Conservation (phyloP, 2,888 invertebrate genomes). For the Eilema depressum region DNA sequence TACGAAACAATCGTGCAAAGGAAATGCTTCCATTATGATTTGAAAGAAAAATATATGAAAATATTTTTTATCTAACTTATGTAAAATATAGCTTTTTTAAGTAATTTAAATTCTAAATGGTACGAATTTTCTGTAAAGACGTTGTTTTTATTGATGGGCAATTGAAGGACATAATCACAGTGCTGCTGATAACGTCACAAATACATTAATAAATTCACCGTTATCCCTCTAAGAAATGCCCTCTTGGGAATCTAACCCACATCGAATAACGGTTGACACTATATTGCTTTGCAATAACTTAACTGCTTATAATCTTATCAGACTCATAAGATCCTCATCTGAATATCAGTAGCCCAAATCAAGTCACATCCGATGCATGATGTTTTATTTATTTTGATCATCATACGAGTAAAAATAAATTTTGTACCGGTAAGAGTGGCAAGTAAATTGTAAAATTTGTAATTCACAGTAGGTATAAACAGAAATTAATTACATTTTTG, state of each 20-base stretch:
- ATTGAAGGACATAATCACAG: not conserved
- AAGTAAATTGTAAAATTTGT: not conserved
- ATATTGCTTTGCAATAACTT: not conserved
- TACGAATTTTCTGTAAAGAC: not conserved
- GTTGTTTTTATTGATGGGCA: not conserved
- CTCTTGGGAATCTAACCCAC: not conserved
- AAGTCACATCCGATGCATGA: not conserved
- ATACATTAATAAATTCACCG: not conserved
- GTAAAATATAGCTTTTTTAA: not conserved
- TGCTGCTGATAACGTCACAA: too few species aligned
- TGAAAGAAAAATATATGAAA: slow-evolving; percentile 15
- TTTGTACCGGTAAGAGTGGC: not conserved
- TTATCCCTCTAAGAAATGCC: not conserved
- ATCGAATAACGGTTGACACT: not conserved
- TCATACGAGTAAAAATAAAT: not conserved
- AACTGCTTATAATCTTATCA: not conserved
- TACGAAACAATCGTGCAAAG: slow-evolving; percentile 48
- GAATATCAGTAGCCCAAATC: not conserved
- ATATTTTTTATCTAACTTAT: not conserved
- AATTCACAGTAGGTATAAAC: not conserved
- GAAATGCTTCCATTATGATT: slow-evolving; percentile 47
- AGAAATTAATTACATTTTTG: not conserved
- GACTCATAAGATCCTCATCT: not conserved
- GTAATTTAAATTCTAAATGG: not conserved
- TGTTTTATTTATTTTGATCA: not conserved